These are phyloP conservation scores for Burhinus oedicnemus DNA, from an alignment of 2,113 vertebrate genomes.

Conservation along the genomic window DNA sequence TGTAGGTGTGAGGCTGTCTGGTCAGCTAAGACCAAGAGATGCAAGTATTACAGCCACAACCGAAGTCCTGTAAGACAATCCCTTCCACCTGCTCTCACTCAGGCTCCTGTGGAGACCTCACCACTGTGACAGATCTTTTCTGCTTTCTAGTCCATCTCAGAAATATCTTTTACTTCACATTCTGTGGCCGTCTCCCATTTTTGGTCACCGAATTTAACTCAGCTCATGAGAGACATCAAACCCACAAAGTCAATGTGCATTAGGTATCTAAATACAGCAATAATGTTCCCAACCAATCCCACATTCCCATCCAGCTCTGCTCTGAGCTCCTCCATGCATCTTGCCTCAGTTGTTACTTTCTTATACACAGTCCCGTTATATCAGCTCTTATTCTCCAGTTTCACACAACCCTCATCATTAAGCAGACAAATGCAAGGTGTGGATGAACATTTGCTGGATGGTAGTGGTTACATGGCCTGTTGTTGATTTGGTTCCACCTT, in stretches of 20 bases:
- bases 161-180: not conserved
- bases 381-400: not conserved
- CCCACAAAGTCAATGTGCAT: not conserved
- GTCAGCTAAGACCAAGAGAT: constrained; percentile 43
- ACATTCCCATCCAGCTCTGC: not conserved
- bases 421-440: not conserved
- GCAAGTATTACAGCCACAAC: not conserved
- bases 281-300: not conserved
- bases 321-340: not conserved
- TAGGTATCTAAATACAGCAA: not conserved
- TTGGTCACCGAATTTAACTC: not conserved
- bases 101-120: not conserved
- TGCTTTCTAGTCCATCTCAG: not conserved
- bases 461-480: not conserved
- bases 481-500: not conserved
- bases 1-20: constrained; percentile 37
- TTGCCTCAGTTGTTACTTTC: not conserved
- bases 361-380: not conserved
- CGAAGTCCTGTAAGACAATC: not conserved
- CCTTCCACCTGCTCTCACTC: not conserved
- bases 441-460: not conserved
- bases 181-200: not conserved
- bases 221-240: not conserved
- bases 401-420: not conserved
- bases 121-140: not conserved